Evolutionary conservation across 2,888 invertebrate species (phyloP), one percentile per base, ranked within the genome.

Genomic region (Smittia sp.): DNA sequence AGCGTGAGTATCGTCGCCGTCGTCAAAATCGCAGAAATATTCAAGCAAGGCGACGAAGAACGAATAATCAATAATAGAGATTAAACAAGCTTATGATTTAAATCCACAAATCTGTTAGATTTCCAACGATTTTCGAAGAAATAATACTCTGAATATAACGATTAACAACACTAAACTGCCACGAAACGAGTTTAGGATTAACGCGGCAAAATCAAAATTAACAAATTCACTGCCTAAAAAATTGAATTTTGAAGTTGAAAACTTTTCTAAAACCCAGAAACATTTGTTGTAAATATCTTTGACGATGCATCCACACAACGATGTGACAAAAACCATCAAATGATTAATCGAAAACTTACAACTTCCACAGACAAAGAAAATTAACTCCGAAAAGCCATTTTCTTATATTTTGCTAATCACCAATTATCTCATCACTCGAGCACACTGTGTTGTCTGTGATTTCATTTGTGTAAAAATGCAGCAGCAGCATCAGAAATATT

Each of bases 1-100:
- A 88, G 83, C 88, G 90, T 92, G 89, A 89, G 93, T 90, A 83
- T 79, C 77, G 76, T 76, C 74, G 75, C 75, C 76, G 77, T 74
- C 79, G 78, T 77, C 77, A 77, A 32, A 65, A 65, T 25, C 72
- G 54, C 46, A 72, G 46, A 66, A 58, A 27, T 52, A 52, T 41
- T 54, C 24, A 54, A 15, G 24, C 75, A n/a, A 70, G 76, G 74
- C 74, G 76, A 75, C 66, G 74, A 74, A 67, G 72, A 65, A 27
- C 18, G 15, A 7, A 65, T 69, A 54, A 69, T 22, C 18, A 69
- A 46, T 24, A 27, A 69, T 9, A 52, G 13, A 69, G 52, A 25
- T 13, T 22, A 1, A 52, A 32, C n/a, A 54, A 9, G 11, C 52
- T 58, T 22, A 58, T 20, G 20, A 58, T 58, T 20, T 58, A 20